Evolutionary conservation across 2,888 invertebrate species (phyloP).

Genomic region (Dendrolimus pini): DNA sequence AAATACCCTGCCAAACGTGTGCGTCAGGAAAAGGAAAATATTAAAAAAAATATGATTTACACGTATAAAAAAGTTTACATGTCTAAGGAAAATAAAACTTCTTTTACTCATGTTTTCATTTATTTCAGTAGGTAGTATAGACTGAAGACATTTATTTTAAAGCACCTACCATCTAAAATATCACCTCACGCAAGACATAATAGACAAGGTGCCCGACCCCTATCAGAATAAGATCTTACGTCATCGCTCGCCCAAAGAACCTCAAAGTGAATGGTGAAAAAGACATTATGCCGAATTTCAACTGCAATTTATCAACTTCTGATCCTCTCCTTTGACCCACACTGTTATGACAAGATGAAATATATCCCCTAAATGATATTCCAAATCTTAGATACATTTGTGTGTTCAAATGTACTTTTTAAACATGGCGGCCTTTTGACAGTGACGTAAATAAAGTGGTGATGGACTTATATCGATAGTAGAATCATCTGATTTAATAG

Average conservation of each 20-base stretch:
- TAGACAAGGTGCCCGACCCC: constrained; percentile 20
- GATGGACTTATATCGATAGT: not conserved
- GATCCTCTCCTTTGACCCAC: constrained; percentile 68
- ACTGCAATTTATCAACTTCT: constrained; percentile 71
- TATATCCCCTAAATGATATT: constrained; percentile 69
- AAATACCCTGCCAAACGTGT: too few species aligned
- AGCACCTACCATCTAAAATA: constrained; percentile 9
- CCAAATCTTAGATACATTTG: constrained; percentile 49
- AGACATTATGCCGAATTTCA: constrained; percentile 74
- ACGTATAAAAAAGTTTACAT: too few species aligned
- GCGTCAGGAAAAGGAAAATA: too few species aligned
- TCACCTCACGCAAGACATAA: constrained; percentile 15
- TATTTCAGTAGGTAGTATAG: too few species aligned
- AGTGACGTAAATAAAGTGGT: constrained; percentile 8
- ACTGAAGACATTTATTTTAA: too few species aligned
- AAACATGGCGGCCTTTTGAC: constrained; percentile 25
- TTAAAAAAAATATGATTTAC: too few species aligned
- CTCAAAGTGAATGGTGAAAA: constrained; percentile 58
- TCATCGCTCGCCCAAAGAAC: constrained; percentile 46
- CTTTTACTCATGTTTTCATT: too few species aligned
- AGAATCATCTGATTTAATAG: not conserved
- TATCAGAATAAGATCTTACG: constrained; percentile 48
- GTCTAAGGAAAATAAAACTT: too few species aligned
- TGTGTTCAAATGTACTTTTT: constrained; percentile 42
- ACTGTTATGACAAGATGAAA: constrained; percentile 75